Base-by-base conservation (phyloP, 2,888 invertebrate genomes). In the Pedicia rivosa region DNA sequence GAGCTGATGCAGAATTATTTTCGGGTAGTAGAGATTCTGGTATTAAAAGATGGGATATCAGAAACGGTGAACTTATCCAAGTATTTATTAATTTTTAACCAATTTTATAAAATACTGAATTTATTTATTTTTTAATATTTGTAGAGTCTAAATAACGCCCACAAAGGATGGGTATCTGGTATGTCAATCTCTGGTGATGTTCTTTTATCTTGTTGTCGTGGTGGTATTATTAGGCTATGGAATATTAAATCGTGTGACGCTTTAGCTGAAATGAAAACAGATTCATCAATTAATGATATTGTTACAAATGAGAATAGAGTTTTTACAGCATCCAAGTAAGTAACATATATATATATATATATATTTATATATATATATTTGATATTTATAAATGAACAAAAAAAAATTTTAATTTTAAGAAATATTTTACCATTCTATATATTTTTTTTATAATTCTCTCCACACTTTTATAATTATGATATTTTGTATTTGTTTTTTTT, bases 151-250 rank as follows among this genome's bases (percentile, higher is more conserved):
- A 83, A 80, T 62, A 78, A 79, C 59, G 84, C 86, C 34, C 87
- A 87, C 66, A 82, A 81, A 55, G 83, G 84, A 51, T 86, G 86
- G 86, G 76, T 87, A 47, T 77, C 79, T 46, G 83, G 82, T 38
- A 66, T 86, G 56, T 69, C 68, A 54, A 66, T 65, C 50, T 62
- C 53, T 42, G 60, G 62, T 41, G 58, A 63, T 61, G 63, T 71
- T 34, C 63, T 83, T 51, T 66, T 79, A 41, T 77, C 78, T 47
- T 79, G 78, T 44, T 86, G 86, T 45, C 75, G 86, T 22, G 78
- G 76, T 51, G 82, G 80, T 19, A 65, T 71, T 45, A 64, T 86
- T 46, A 78, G 82, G 47, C 65, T 81, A 47, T 87, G 87, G 87
- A 68, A 72, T 50, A 60, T 68, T 1, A 73, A 74, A 35, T 72